Evolutionary conservation across 1,140 invertebrate species (phyloP), one percentile per base, ranked within the genome.

Genomic region (Telenomus remus): DNA sequence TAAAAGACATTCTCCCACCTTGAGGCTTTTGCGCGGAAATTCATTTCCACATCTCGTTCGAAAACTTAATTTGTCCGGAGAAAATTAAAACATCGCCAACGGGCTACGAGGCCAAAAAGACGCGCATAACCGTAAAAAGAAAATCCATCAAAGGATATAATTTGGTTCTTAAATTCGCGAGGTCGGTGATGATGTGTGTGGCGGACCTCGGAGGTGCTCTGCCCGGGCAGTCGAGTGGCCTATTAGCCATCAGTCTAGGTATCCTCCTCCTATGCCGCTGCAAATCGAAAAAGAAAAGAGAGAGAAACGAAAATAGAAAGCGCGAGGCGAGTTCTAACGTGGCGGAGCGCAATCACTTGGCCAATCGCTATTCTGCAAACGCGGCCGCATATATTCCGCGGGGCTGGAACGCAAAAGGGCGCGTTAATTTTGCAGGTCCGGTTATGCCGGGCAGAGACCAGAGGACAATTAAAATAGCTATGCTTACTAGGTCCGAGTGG

Each of bases 391-490:
- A 70, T 56, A 60, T 70, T 73, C 65, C 54, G 60, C 65, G 78
- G 73, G 73, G 69, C 51, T 70, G 77, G 68, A 56, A 73, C 77
- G 72, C 69, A 57, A 76, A 73, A 76, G 73, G 77, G 60, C 69
- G 69, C 64, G 66, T 76, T 76, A 70, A 79, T 79, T 79, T 60
- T 64, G 77, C 73, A 73, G 65, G 72, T 76, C 68, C 69, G 59
- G 78, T 76, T 70, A 73, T 63, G 64, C 69, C 78, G 47, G 78
- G 34, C 65, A 73, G 59, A 66, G 68, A 73, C 64, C 65, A 61
- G 60, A 74, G 78, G 73, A 79, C 73, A 79, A 79, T 79, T 73
- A 76, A 79, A 76, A 79, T 76, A 79, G 73, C 73, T 76, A 73
- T 73, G 77, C 69, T 79, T 76, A 76, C 73, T 73, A 73, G 73